A percentile compares a stretch with the other conserved stretches of the same genome.
These are phyloP conservation scores for Bergia puertoricense DNA, from an alignment of 92 coral and sea anemone genomes.

Conservation along the genomic window DNA sequence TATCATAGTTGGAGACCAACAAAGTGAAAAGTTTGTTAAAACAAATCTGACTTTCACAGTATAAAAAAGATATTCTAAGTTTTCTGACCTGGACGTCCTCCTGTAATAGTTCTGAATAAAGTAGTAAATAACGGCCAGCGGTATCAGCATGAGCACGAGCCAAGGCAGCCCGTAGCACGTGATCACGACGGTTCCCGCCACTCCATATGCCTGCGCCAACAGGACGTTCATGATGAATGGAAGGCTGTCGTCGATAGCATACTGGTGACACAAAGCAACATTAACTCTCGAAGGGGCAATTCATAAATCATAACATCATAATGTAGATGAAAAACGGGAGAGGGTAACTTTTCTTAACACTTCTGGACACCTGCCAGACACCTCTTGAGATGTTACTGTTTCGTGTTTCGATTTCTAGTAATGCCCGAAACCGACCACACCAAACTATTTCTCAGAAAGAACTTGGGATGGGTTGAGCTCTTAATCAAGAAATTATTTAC, in stretches of 20 bases:
- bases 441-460: background rate
- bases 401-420: too few relatives aligned
- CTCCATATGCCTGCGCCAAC: slow-evolving; percentile 97
- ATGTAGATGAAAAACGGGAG: too few relatives aligned
- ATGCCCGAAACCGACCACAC: background rate
- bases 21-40: background rate
- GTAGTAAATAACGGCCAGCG: slow-evolving; percentile 87
- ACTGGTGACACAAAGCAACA: slow-evolving; percentile 55
- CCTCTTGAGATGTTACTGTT: too few relatives aligned
- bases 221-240: slow-evolving; percentile 97
- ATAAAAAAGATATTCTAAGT: background rate
- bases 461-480: background rate
- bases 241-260: slow-evolving; percentile 94
- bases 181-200: slow-evolving; percentile 89
- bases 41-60: background rate
- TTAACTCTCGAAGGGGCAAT: too few relatives aligned
- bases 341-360: too few relatives aligned
- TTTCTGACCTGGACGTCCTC: slow-evolving; percentile 85
- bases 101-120: slow-evolving; percentile 96
- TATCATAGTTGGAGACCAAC: background rate
- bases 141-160: slow-evolving; percentile 81
- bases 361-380: too few relatives aligned
- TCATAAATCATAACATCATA: too few relatives aligned
- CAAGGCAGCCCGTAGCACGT: slow-evolving; percentile 99
- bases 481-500: too few relatives aligned